Base-by-base conservation (phyloP, 2,113 vertebrate genomes). In the Platysteira castanea region DNA sequence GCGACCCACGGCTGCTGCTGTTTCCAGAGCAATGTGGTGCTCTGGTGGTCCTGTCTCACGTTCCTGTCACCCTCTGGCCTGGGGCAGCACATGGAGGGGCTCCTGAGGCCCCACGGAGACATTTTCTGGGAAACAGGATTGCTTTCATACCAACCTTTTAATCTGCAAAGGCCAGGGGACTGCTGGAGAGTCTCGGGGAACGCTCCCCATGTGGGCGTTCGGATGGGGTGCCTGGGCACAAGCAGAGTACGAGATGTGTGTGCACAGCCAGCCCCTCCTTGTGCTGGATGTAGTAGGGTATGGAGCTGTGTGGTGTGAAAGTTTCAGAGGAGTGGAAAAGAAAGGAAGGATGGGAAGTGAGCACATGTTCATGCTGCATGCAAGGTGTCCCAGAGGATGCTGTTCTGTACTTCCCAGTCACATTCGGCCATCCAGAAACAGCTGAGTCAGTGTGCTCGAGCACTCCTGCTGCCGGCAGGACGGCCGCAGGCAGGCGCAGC, bases 141-240 rank as follows among this genome's bases (percentile, higher is more conserved):
- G 14, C 11, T 89, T 46, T 82, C 9, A 4, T 42, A 54, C 15
- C 39, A 59, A 1, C 8, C 15, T 87, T 83, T 68, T 53, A 56
- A 52, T 64, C 23, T 41, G 9, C 19, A 39, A 73, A 64, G 57
- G 49, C 20, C 20, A 37, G 47, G 74, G 50, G 39, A 26, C 39
- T 80, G 59, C 76, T 47, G 84, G 59, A 60, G 53, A 46, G 57
- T 18, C 31, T 33, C 0, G 0, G 54, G 49, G 21, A 3, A 3
- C 0, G 1, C 35, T 37, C 23, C 26, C n/a, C 4, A 1, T 0
- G 1, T 4, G 31, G 68, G 30, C 5, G 8, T 68, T 56, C 2
- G 1, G 20, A 15, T 0, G 7, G 37, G 42, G 15, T 52, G 39
- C 28, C n/a, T 15, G 42, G 7, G 24, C 49, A 18, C 53, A 47